These are phyloP conservation scores for Todus mexicanus DNA, from an alignment of 2,797 vertebrate species.

Conservation along the genomic window DNA sequence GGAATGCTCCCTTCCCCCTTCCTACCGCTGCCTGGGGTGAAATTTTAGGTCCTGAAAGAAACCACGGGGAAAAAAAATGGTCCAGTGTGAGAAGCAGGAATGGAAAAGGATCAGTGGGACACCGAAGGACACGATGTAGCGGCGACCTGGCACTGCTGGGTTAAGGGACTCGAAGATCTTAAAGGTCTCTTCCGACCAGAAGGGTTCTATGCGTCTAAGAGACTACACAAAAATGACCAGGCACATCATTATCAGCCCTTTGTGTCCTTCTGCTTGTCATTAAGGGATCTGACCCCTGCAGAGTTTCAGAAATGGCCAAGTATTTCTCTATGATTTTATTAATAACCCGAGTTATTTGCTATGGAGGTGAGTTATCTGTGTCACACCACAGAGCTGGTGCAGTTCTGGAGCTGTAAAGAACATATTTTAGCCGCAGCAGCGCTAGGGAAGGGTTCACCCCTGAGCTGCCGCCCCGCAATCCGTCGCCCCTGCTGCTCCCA, in stretches of 20 bases:
- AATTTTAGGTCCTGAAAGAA: neutral
- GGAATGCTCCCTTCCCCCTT: neutral
- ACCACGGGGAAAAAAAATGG: neutral
- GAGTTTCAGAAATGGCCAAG: neutral
- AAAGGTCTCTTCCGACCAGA: no score
- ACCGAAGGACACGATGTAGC: no score
- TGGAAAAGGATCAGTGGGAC: no score
- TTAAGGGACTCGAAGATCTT: no score
- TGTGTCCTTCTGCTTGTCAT: neutral
- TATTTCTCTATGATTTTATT: neutral
- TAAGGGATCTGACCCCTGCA: neutral
- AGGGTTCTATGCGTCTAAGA: no score
- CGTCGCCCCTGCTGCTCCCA: neutral
- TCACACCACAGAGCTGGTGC: neutral
- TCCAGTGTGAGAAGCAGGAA: neutral
- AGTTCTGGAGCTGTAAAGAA: neutral
- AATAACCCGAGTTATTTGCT: neutral
- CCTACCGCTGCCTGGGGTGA: neutral
- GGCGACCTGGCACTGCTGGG: no score
- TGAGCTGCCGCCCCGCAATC: neutral
- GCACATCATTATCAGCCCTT: neutral
- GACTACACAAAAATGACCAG: fast-evolving
- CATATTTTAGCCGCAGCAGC: neutral
- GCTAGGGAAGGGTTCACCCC: neutral
- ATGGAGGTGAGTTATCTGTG: fast-evolving